Conservation (phyloP, 30 jellyfish, hydroid and myxozoan genomes). For the Turritopsis rubra region DNA sequence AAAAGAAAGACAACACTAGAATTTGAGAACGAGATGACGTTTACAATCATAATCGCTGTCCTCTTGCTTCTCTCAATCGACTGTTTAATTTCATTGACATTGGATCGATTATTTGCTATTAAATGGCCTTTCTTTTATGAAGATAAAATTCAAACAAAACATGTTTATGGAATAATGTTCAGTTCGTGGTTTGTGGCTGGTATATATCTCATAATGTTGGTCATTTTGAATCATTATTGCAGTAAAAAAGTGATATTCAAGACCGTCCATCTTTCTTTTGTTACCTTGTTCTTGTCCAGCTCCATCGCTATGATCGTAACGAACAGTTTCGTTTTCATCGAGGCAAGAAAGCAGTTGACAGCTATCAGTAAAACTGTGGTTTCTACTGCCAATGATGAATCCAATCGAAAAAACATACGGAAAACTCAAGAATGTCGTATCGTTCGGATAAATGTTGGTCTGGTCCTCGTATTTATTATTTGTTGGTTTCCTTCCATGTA, state of each 20-base stretch:
- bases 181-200: background rate
- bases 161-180: background rate
- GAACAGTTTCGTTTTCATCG: conserved; percentile 6
- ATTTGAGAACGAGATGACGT: background rate
- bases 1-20: background rate
- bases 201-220: background rate
- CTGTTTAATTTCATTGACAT: background rate
- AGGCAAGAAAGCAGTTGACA: background rate
- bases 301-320: background rate
- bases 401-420: background rate
- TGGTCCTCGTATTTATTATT: background rate
- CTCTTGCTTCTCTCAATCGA: background rate
- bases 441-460: background rate
- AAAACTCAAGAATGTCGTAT: background rate
- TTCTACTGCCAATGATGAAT: background rate
- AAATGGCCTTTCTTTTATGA: conserved; percentile 6
- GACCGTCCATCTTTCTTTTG: background rate
- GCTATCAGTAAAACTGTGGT: conserved; percentile 6
- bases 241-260: background rate
- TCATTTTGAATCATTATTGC: background rate
- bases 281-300: background rate
- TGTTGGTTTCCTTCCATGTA: conserved; percentile 12
- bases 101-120: conserved; percentile 5
- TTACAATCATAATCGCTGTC: background rate
- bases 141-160: background rate